Percentiles rank a stretch among this genome's conserved stretches.
Conservation (phyloP, 2,797 vertebrate species). For the Pseudomugil tenellus region DNA sequence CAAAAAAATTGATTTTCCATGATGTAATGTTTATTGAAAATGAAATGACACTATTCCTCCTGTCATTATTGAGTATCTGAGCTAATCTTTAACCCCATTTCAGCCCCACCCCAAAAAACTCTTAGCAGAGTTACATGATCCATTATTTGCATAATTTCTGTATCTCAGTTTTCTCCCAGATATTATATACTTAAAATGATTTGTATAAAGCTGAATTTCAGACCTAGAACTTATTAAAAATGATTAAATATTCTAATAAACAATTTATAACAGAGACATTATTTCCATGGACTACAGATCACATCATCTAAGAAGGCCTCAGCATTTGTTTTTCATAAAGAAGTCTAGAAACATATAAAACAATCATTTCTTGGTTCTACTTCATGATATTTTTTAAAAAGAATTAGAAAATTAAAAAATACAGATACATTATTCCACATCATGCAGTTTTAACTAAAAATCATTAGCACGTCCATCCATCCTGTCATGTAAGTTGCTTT, state of each 20-base stretch:
- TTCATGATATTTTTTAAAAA: background rate
- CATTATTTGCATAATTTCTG: no score
- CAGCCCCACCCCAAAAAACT: no score
- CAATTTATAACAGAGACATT: no score
- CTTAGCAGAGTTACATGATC: no score
- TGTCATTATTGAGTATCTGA: background rate
- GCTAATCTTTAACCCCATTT: background rate
- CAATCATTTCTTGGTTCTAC: background rate
- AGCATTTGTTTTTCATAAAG: background rate
- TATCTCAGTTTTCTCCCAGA: no score
- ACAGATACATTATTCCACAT: background rate
- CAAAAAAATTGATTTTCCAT: slow-evolving; percentile 35
- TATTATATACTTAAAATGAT: no score
- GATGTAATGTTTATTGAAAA: slow-evolving; percentile 64
- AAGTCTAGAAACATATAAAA: background rate
- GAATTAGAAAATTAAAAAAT: background rate
- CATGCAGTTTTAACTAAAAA: background rate
- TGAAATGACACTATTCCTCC: slow-evolving; percentile 43
- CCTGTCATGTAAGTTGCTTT: background rate
- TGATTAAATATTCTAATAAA: no score
- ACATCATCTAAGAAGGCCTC: background rate
- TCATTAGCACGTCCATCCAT: background rate
- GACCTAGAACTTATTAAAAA: no score
- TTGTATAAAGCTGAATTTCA: no score
- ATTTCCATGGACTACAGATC: no score